phyloP scores from a whole-genome alignment of 1,140 invertebrate species.

The Drosophila eugracilis region DNA sequence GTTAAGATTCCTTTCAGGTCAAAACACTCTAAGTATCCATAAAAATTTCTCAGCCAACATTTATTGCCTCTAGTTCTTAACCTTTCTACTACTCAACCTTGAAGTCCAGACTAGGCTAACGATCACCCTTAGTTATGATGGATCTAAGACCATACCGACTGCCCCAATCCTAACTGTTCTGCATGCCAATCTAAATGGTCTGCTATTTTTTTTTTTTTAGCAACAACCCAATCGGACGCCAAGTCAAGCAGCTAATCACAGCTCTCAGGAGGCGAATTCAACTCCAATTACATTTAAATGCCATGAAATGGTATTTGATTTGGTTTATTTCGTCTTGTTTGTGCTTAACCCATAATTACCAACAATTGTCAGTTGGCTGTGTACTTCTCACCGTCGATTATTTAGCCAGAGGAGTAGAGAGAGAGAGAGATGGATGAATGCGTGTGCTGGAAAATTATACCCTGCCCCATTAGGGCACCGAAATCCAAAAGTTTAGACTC shows the following conservation, averaged over 20 bases:
- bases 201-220: slow-evolving; percentile 19
- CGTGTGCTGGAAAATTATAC: slow-evolving; percentile 75
- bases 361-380: slow-evolving; percentile 69
- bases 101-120: neutral
- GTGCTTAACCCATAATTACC: slow-evolving; percentile 67
- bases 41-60: neutral
- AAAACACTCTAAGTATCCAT: no score
- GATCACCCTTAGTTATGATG: slow-evolving; percentile 7
- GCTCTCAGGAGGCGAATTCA: slow-evolving; percentile 56
- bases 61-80: neutral
- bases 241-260: slow-evolving; percentile 53
- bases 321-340: slow-evolving; percentile 59
- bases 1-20: no score
- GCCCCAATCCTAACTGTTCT: slow-evolving; percentile 31
- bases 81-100: neutral
- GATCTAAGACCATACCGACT: slow-evolving; percentile 1
- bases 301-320: slow-evolving; percentile 81
- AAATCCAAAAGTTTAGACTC: slow-evolving; percentile 52
- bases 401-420: slow-evolving; percentile 15
- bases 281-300: slow-evolving; percentile 79
- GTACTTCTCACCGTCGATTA: slow-evolving; percentile 77
- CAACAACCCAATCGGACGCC: slow-evolving; percentile 10
- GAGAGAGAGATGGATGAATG: slow-evolving; percentile 39
- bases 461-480: slow-evolving; percentile 35
- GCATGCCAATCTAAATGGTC: slow-evolving; percentile 39